Evolutionary conservation across 2,888 invertebrate genomes (phyloP).

Genomic region (Drosophila austrosaltans): DNA sequence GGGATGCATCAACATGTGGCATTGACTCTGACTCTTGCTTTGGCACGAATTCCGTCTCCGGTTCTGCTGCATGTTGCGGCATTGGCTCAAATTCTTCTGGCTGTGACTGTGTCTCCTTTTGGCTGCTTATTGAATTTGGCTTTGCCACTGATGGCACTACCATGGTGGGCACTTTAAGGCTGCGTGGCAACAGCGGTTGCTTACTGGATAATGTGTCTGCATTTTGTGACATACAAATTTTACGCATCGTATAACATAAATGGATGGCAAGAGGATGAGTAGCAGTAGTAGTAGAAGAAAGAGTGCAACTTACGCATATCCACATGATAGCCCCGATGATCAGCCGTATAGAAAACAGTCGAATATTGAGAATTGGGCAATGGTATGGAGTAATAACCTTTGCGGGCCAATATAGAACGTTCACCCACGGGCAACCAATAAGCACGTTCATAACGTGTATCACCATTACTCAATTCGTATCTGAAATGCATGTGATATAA

Average conservation of each 20-base stretch:
- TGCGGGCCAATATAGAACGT: conserved; percentile 69
- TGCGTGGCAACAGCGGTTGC: conserved; percentile 71
- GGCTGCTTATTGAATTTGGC: conserved; percentile 70
- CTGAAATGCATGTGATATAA: conserved; percentile 42
- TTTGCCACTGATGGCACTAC: conserved; percentile 34
- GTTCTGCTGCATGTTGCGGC: conserved; percentile 30
- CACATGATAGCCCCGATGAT: conserved; percentile 77
- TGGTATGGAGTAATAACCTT: conserved; percentile 79
- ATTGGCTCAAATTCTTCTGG: not conserved
- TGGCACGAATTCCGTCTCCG: conserved; percentile 20
- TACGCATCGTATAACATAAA: conserved; percentile 42
- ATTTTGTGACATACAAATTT: conserved; percentile 62
- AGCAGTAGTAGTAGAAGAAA: not conserved
- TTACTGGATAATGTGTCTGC: conserved; percentile 66
- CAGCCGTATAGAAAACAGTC: conserved; percentile 79
- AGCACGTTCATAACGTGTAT: conserved; percentile 78
- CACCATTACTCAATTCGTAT: conserved; percentile 76
- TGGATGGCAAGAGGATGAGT: not conserved
- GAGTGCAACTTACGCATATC: conserved; percentile 60
- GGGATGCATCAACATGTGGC: conserved; percentile 14
- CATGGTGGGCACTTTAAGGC: conserved; percentile 62
- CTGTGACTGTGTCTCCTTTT: conserved; percentile 57
- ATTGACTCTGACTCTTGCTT: conserved; percentile 17
- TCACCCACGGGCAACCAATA: conserved; percentile 68
- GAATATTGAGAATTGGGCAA: conserved; percentile 69